Evolutionary conservation across 1,140 invertebrate genomes (phyloP).

Genomic region (Musca vetustissima): DNA sequence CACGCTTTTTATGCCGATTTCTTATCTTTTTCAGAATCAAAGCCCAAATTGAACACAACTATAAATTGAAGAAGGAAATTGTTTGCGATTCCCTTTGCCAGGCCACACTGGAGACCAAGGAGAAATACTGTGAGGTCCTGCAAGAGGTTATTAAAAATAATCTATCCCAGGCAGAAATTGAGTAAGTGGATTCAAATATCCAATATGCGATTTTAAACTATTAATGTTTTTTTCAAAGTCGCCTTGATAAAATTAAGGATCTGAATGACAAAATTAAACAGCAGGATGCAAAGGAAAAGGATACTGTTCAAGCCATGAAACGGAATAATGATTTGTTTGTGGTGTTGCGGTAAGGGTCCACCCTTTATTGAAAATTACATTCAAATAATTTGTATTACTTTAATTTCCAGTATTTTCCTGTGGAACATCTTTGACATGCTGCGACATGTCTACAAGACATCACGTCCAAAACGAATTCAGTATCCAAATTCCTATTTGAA

Average conservation of each 20-base stretch:
- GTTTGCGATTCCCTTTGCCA: conserved; percentile 45
- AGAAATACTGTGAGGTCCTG: conserved; percentile 43
- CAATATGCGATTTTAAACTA: background rate
- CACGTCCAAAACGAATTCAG: conserved; percentile 31
- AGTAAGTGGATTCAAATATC: background rate
- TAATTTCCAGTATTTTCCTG: conserved; percentile 33
- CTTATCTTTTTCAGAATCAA: conserved; percentile 40
- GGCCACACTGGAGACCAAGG: conserved; percentile 42
- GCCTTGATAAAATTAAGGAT: conserved; percentile 40
- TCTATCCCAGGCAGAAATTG: background rate
- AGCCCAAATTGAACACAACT: conserved; percentile 48
- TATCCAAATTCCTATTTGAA: conserved; percentile 50
- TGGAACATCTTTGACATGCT: conserved; percentile 49
- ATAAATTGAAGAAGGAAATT: conserved; percentile 43
- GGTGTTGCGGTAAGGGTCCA: conserved; percentile 32
- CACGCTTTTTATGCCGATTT: too few species aligned
- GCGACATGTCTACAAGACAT: conserved; percentile 42
- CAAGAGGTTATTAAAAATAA: conserved; percentile 46
- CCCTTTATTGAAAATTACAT: too few species aligned
- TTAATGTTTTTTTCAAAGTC: conserved; percentile 28
- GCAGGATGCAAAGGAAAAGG: conserved; percentile 29
- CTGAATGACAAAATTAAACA: conserved; percentile 31
- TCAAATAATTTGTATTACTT: background rate
- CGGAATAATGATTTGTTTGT: conserved; percentile 44
- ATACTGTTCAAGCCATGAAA: conserved; percentile 37